Evolutionary conservation across 2,888 invertebrate genomes (phyloP).

Genomic region (Drosophila ustulata): DNA sequence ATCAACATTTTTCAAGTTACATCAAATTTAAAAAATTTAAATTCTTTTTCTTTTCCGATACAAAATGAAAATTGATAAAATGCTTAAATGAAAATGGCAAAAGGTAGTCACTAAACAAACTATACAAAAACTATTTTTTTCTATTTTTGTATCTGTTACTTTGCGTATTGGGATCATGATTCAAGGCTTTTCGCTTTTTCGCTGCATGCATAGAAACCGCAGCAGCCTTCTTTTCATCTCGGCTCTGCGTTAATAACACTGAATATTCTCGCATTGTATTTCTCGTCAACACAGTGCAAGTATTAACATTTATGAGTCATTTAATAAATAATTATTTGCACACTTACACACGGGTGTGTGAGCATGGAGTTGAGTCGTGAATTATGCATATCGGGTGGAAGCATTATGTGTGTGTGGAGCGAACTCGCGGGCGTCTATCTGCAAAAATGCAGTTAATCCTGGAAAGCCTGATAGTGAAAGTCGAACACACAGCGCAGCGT

Average conservation of each 20-base stretch:
- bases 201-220: too few relatives aligned
- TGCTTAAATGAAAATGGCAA: too few relatives aligned
- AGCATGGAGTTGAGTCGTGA: neutral
- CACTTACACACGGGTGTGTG: slow-evolving; percentile 3
- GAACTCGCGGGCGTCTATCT: slow-evolving; percentile 9
- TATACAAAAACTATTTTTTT: too few relatives aligned
- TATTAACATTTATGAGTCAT: slow-evolving; percentile 77
- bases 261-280: slow-evolving; percentile 1
- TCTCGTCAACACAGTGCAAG: slow-evolving; percentile 16
- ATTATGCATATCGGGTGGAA: slow-evolving; percentile 9
- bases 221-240: too few relatives aligned
- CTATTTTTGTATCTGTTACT: too few relatives aligned
- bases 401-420: neutral
- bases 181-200: too few relatives aligned
- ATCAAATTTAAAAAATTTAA: too few relatives aligned
- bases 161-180: too few relatives aligned
- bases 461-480: slow-evolving; percentile 70
- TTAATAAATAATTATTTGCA: slow-evolving; percentile 69
- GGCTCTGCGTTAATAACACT: neutral
- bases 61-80: too few relatives aligned
- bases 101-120: too few relatives aligned
- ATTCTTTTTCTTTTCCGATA: too few relatives aligned
- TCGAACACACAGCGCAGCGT: slow-evolving; percentile 39
- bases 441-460: slow-evolving; percentile 71
- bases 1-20: too few relatives aligned